Base-by-base conservation (phyloP, 30 jellyfish, hydroid and myxozoan genomes). In the Rhopilema esculentum region DNA sequence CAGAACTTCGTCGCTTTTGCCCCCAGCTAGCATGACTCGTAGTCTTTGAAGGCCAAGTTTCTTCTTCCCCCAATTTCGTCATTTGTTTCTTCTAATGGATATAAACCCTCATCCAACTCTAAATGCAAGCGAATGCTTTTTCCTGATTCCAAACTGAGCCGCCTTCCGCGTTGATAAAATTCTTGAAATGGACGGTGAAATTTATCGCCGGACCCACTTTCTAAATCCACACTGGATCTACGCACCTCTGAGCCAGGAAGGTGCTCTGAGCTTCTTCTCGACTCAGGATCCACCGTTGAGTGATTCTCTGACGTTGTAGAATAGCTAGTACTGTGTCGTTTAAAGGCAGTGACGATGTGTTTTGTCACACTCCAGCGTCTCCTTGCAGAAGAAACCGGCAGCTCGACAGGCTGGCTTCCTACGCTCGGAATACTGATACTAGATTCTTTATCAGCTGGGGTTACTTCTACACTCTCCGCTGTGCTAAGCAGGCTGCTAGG, bases 91-190 rank as follows among this genome's bases (percentile, higher is more conserved):
- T 73, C 66, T 17, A 84, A 48, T 16, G 93, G 93, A 32, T 72
- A 71, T 63, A 84, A 49, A 1, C 82, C 65, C 22, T 84, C 93
- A 48, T 53, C 68, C 61, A 33, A 72, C 61, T 85, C 93, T 32
- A 75, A n/a, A 57, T 50, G 20, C 40, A 75, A 22, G 67, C 83
- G 30, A 17, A 75, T 30, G 52, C 88, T 85, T 48, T 75, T 74
- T 22, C 51, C 88, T 12, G 88, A 74, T 0, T 85, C 88, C 68
- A 33, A 0, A 76, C 93, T 64, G 65, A 30, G 21, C 16, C 88
- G 87, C 18, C 87, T 33, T 20, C 69, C 82, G 25, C 82, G 87
- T 21, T 53, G 82, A 16, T 18, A 21, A 48, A 22, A 72, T 52
- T 75, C 72, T 52, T 22, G 23, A 0, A 52, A 23, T 19, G 49